Percentiles rank a stretch among this genome's conserved stretches.
These are phyloP conservation scores for Epinephelus moara DNA, from an alignment of 2,113 vertebrate species.

Conservation along the genomic window DNA sequence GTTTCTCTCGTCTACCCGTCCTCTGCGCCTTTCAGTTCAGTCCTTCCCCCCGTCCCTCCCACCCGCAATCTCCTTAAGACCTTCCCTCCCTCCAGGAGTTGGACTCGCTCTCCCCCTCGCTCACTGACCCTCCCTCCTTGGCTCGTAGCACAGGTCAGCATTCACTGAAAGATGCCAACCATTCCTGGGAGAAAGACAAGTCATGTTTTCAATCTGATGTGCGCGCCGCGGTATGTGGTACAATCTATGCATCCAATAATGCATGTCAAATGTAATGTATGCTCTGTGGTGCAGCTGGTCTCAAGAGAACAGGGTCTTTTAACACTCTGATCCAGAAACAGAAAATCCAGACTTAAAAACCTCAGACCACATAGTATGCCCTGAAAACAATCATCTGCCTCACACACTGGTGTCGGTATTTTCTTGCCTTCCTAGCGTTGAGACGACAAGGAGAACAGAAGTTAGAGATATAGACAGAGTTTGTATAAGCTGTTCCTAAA, in stretches of 20 bases:
- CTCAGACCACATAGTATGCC: constrained; percentile 14
- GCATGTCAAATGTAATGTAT: constrained; percentile 6
- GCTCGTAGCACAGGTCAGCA: constrained; percentile 84
- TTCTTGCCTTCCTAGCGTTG: background rate
- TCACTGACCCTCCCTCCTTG: constrained; percentile 61
- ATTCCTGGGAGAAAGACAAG: constrained; percentile 89
- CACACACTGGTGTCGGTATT: constrained; percentile 13
- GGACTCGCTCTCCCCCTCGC: constrained; percentile 74
- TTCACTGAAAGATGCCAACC: constrained; percentile 91
- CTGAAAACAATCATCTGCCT: constrained; percentile 1
- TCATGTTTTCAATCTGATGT: constrained; percentile 80
- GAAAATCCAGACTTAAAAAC: constrained; percentile 17
- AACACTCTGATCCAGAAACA: constrained; percentile 24
- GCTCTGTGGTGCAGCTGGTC: constrained; percentile 5
- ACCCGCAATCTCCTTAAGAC: constrained; percentile 73
- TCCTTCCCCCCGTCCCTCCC: constrained; percentile 68
- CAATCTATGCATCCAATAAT: constrained; percentile 6
- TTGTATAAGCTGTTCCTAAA: background rate
- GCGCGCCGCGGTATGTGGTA: constrained; percentile 29
- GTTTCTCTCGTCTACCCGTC: constrained; percentile 86
- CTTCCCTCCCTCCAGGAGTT: constrained; percentile 75
- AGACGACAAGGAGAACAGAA: background rate
- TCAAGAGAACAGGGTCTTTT: constrained; percentile 31
- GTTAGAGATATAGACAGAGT: background rate
- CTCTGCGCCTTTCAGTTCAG: constrained; percentile 72